These are phyloP conservation scores for Iguana delicatissima DNA, from an alignment of 2,797 vertebrate genomes.

Conservation along the genomic window DNA sequence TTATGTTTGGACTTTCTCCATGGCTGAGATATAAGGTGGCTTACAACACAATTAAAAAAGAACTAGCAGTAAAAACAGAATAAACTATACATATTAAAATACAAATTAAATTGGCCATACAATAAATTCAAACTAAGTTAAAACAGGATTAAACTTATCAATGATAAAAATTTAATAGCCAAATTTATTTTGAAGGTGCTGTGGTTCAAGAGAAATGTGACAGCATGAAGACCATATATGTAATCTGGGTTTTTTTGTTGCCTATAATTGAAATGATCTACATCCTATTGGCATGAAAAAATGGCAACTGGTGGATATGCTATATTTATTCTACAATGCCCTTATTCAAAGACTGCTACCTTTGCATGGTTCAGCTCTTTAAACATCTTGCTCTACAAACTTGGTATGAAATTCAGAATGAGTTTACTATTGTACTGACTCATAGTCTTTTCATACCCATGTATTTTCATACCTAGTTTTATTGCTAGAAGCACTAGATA, in stretches of 20 bases:
- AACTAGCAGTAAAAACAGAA: too few species aligned
- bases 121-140: too few species aligned
- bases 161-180: too few species aligned
- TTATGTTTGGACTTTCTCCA: too few species aligned
- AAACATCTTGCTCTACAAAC: not conserved
- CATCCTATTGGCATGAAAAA: not conserved
- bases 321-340: not conserved
- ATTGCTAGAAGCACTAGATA: not conserved
- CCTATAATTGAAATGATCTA: not conserved
- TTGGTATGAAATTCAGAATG: not conserved
- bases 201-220: too few species aligned
- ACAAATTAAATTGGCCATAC: too few species aligned
- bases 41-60: too few species aligned
- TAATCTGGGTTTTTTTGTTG: not conserved
- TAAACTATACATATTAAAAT: too few species aligned
- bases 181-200: too few species aligned
- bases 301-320: not conserved
- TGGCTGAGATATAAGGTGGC: too few species aligned
- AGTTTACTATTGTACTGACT: not conserved
- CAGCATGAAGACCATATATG: not conserved
- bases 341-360: not conserved
- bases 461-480: not conserved
- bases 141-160: too few species aligned
- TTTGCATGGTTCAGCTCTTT: not conserved
- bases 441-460: not conserved